A percentile compares a stretch with the other conserved stretches of the same genome.
Conservation (phyloP, 2,113 vertebrate genomes). For the Brachyhypopomus gauderio region DNA sequence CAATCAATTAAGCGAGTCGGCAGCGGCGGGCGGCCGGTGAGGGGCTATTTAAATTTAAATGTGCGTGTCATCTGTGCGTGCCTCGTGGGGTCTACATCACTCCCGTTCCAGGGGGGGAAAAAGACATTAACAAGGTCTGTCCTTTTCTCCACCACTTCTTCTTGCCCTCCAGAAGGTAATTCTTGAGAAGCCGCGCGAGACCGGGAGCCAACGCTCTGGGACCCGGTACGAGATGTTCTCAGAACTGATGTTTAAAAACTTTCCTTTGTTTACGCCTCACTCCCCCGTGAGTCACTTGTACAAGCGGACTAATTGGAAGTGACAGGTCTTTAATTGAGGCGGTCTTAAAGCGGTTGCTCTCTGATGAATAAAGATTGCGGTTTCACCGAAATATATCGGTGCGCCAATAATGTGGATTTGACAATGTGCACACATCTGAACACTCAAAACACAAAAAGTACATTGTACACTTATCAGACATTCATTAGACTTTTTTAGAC, state of each 20-base stretch:
- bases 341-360: constrained; percentile 84
- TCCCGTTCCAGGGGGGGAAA: constrained; percentile 86
- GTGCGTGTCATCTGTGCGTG: constrained; percentile 86
- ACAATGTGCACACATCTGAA: constrained; percentile 31
- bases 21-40: constrained; percentile 86
- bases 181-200: constrained; percentile 60
- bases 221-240: constrained; percentile 74
- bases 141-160: constrained; percentile 86
- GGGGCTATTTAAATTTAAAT: constrained; percentile 95
- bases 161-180: constrained; percentile 82
- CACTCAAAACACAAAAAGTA: not conserved
- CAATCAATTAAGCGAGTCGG: constrained; percentile 87
- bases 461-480: not conserved
- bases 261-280: constrained; percentile 88
- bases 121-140: constrained; percentile 91
- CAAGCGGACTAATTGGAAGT: constrained; percentile 76
- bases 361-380: constrained; percentile 77
- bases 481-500: not conserved
- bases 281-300: constrained; percentile 76
- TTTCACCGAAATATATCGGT: constrained; percentile 73
- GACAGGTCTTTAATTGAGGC: constrained; percentile 81
- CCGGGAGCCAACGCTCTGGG: constrained; percentile 59
- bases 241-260: constrained; percentile 80
- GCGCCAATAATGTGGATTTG: constrained; percentile 58
- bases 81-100: constrained; percentile 78